Percentiles rank a stretch among this genome's conserved stretches.
These are phyloP conservation scores for Trissoscelio sp. DNA, from an alignment of 2,888 invertebrate genomes.

Conservation along the genomic window DNA sequence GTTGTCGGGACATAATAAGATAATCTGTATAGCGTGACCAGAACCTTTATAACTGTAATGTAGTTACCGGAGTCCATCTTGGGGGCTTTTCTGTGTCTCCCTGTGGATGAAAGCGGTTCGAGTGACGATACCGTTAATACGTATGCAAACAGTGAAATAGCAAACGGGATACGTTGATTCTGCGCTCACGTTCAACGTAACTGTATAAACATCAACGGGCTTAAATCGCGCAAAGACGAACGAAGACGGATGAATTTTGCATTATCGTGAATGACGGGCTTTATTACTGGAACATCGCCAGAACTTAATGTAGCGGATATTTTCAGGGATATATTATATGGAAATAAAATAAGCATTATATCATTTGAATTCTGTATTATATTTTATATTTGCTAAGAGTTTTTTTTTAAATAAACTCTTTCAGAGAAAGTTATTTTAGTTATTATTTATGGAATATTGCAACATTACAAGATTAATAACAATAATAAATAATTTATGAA, in stretches of 20 bases:
- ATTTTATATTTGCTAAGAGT: too few relatives aligned
- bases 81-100: not conserved
- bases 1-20: not conserved
- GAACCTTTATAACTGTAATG: constrained; percentile 4
- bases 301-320: constrained; percentile 20
- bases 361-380: too few relatives aligned
- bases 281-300: constrained; percentile 7
- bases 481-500: too few relatives aligned
- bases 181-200: constrained; percentile 1
- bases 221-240: constrained; percentile 27
- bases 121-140: constrained; percentile 24
- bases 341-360: constrained; percentile 2
- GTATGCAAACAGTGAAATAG: constrained; percentile 31
- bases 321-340: constrained; percentile 2
- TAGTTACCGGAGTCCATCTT: not conserved
- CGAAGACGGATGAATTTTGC: constrained; percentile 25
- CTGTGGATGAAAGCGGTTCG: not conserved
- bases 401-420: too few relatives aligned
- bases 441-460: too few relatives aligned
- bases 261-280: constrained; percentile 12
- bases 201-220: constrained; percentile 18
- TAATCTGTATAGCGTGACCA: constrained; percentile 9
- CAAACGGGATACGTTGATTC: constrained; percentile 17
- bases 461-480: too few relatives aligned
- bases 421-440: too few relatives aligned